These are phyloP conservation scores for Spinibarbus caldwelli DNA, from an alignment of 2,797 vertebrate genomes.

Conservation along the genomic window DNA sequence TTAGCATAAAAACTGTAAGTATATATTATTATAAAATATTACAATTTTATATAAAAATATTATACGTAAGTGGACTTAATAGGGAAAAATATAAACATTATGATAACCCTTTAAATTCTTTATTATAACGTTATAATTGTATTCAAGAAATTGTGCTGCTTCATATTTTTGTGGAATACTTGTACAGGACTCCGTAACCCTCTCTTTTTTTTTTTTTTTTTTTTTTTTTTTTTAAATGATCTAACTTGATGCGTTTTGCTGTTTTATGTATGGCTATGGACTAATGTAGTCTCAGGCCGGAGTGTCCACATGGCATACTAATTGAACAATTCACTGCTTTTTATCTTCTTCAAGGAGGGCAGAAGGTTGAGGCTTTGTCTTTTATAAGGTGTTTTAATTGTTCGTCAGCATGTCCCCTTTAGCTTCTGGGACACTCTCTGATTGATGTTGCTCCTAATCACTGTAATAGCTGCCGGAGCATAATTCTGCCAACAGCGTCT, in stretches of 20 bases:
- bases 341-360: constrained; percentile 54
- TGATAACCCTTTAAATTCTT: background rate
- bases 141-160: background rate
- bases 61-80: too few species aligned
- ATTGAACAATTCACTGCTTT: background rate
- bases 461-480: constrained; percentile 67
- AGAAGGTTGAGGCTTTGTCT: constrained; percentile 60
- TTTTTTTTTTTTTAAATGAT: too few species aligned
- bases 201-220: too few species aligned
- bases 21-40: background rate
- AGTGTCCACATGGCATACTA: background rate
- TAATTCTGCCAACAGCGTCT: constrained; percentile 65
- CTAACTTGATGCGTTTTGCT: background rate
- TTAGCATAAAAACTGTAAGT: background rate
- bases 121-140: background rate
- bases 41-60: too few species aligned
- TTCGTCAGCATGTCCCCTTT: constrained; percentile 40
- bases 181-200: background rate
- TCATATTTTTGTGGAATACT: background rate
- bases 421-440: constrained; percentile 55
- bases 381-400: constrained; percentile 49
- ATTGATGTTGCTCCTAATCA: constrained; percentile 75
- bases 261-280: background rate
- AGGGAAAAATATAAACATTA: background rate
- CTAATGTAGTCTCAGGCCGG: background rate